Evolutionary conservation across 2,888 invertebrate genomes (phyloP), one percentile per base, ranked within the genome.

Genomic region (Ectobius pallidus): DNA sequence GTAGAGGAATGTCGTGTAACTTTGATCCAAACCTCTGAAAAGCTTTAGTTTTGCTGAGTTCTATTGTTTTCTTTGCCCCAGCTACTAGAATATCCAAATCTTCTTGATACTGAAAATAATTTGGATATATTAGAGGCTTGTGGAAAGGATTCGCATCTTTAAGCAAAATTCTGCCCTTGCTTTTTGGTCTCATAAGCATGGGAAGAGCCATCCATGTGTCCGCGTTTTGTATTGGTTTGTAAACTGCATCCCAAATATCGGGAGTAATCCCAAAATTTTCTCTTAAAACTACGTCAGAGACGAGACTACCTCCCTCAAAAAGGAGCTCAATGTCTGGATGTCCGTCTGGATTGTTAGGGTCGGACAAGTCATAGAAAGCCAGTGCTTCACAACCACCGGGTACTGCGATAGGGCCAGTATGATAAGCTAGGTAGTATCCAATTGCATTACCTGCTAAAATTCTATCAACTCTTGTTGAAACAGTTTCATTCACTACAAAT

Each of bases 91-190:
- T 77, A 0, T 71, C 76, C 2, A 83, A 80, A 78, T 79, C 84
- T 72, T 77, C 76, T 3, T 86, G 86, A 79, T 92, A 87, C 0
- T 89, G 86, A 79, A 95, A 88, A 81, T 96, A 97, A 80, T 92
- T 93, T 0, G 94, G 92, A 77, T 93, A 88, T 69, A 95, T 86
- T n/a, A 87, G 83, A 0, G 95, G 94, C 78, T 90, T 88, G 0
- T 88, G 86, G 77, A 87, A 87, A 0, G 94, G 93, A 81, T 94
- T 89, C 73, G 84, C 88, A 14, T 89, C 91, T 78, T 86, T 87
- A n/a, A 96, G 84, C 81, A 84, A 85, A 0, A 93, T 82, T 74
- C 88, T 84, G 0, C 93, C 92, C 76, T 86, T 85, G n/a, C 92
- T 92, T 79, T 88, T 87, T 0, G 93, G 92, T 75, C 91, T 85